A percentile compares a stretch with the other conserved stretches of the same genome.
These are phyloP conservation scores for Scaptodrosophila lebanonensis DNA, from an alignment of 1,140 invertebrate genomes.

Conservation along the genomic window DNA sequence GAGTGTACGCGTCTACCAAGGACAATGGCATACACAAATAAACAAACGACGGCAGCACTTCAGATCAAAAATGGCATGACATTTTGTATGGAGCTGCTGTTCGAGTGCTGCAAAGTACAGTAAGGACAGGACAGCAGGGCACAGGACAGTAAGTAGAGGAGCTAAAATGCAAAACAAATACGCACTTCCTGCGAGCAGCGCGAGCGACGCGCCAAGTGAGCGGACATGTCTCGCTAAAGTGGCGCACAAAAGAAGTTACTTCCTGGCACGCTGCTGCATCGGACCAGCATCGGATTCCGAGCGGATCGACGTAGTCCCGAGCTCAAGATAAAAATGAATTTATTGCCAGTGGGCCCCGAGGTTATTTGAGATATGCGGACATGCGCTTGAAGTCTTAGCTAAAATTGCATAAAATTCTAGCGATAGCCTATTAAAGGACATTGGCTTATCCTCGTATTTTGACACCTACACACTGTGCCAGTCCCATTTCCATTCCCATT, in stretches of 20 bases:
- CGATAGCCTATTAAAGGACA: constrained; percentile 63
- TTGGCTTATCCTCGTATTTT: constrained; percentile 74
- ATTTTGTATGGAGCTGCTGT: not conserved
- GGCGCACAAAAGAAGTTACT: constrained; percentile 64
- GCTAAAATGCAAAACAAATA: constrained; percentile 65
- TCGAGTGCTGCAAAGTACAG: constrained; percentile 11
- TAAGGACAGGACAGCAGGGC: constrained; percentile 4
- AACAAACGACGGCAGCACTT: constrained; percentile 43
- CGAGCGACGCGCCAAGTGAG: constrained; percentile 16
- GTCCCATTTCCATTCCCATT: too few species aligned
- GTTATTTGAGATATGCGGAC: constrained; percentile 42
- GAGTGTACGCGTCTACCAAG: not conserved
- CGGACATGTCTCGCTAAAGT: constrained; percentile 42
- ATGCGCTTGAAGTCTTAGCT: constrained; percentile 41
- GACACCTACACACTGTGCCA: constrained; percentile 57
- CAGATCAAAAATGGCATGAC: not conserved
- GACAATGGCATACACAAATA: constrained; percentile 40
- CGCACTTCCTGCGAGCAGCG: constrained; percentile 53
- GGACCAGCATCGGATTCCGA: not conserved
- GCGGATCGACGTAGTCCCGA: not conserved
- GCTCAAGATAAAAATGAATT: constrained; percentile 52
- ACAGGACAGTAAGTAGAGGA: constrained; percentile 28
- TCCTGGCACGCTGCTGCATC: too few species aligned
- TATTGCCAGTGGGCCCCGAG: constrained; percentile 34
- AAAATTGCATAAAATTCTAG: constrained; percentile 59